Evolutionary conservation across 2,888 invertebrate species (phyloP).

Genomic region (Euzophera pinguis): DNA sequence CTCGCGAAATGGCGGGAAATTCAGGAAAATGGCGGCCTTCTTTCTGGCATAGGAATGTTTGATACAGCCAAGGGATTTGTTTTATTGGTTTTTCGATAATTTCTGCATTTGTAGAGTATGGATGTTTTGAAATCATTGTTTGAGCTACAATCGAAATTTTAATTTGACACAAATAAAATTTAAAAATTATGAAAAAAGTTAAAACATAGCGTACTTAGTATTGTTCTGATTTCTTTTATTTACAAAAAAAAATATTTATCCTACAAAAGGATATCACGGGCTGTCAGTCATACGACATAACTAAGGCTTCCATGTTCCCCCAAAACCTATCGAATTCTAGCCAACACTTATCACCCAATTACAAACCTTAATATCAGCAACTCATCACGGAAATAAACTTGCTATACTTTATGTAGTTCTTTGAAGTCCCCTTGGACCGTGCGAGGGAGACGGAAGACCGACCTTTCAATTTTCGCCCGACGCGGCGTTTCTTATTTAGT

Average conservation of each 20-base stretch:
- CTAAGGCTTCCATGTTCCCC: background rate
- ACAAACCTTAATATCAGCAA: slow-evolving; percentile 10
- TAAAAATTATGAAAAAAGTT: too few species aligned
- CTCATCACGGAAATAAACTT: slow-evolving; percentile 15
- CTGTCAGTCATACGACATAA: background rate
- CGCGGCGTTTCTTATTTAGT: slow-evolving; percentile 79
- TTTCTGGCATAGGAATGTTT: slow-evolving; percentile 1
- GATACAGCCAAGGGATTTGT: background rate
- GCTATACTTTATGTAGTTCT: slow-evolving; percentile 14
- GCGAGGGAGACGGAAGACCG: slow-evolving; percentile 38
- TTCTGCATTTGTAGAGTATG: too few species aligned
- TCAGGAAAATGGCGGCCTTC: slow-evolving; percentile 4
- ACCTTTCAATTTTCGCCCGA: slow-evolving; percentile 77
- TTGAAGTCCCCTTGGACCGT: slow-evolving; percentile 21
- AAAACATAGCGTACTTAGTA: too few species aligned
- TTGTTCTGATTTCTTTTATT: too few species aligned
- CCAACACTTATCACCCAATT: slow-evolving; percentile 2
- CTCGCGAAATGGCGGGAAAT: slow-evolving; percentile 5
- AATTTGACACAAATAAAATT: too few species aligned
- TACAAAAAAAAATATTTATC: too few species aligned
- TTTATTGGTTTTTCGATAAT: slow-evolving; percentile 3
- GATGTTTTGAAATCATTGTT: too few species aligned
- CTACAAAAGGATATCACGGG: too few species aligned
- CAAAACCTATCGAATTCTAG: background rate
- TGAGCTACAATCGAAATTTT: too few species aligned